Percentiles rank a stretch among this genome's conserved stretches.
These are phyloP conservation scores for Amaurobius ferox DNA, from an alignment of 2,888 invertebrate species.

Conservation along the genomic window DNA sequence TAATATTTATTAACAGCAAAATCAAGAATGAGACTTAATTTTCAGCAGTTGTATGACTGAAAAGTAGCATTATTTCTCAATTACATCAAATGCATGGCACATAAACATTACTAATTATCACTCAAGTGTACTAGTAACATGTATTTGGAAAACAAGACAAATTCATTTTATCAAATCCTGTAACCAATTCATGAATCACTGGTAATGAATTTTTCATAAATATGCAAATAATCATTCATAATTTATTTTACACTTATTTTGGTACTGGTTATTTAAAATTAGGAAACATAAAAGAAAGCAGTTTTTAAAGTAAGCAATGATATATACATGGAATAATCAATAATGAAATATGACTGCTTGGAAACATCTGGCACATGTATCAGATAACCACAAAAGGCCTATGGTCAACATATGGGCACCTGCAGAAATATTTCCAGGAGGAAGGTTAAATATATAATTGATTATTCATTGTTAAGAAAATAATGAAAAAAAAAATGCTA, in stretches of 20 bases:
- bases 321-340: not conserved
- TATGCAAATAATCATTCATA: not conserved
- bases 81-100: slow-evolving; percentile 49
- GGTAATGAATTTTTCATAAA: slow-evolving; percentile 4
- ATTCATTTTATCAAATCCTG: not conserved
- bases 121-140: not conserved
- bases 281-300: not conserved
- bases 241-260: slow-evolving; percentile 1
- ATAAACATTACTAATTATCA: slow-evolving; percentile 39
- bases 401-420: too few relatives aligned
- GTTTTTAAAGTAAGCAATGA: not conserved
- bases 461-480: too few relatives aligned
- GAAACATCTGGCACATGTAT: not conserved
- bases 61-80: slow-evolving; percentile 28
- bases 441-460: too few relatives aligned
- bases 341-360: not conserved
- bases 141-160: not conserved
- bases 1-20: slow-evolving; percentile 63
- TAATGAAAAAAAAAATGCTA: too few relatives aligned
- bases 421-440: too few relatives aligned
- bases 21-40: slow-evolving; percentile 15
- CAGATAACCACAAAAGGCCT: not conserved
- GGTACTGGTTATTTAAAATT: too few relatives aligned
- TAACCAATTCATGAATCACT: not conserved
- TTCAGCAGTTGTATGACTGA: not conserved